phyloP scores from a whole-genome alignment of 2,113 vertebrate species.

The Microcebus murinus region DNA sequence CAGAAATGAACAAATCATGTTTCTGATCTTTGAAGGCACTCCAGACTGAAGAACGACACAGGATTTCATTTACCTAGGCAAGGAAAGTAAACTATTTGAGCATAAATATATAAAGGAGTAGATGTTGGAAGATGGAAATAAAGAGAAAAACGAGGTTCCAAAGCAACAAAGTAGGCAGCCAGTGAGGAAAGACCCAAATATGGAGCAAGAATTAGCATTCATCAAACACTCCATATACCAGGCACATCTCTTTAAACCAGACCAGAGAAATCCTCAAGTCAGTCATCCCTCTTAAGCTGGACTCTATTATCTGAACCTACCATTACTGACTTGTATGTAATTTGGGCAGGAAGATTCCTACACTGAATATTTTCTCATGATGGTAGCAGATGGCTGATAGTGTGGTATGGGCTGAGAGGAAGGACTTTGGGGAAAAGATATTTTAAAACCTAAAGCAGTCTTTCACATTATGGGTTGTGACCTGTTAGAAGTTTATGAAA shows the following conservation, averaged over 20 bases:
- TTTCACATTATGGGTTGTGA: neutral
- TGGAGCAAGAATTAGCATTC: neutral
- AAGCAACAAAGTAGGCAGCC: neutral
- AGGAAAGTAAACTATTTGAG: constrained; percentile 40
- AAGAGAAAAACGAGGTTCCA: neutral
- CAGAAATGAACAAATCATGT: constrained; percentile 99
- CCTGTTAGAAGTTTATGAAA: constrained; percentile 5
- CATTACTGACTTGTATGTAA: neutral
- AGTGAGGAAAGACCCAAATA: neutral
- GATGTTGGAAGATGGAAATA: neutral
- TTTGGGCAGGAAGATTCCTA: neutral
- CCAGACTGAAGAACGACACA: constrained; percentile 97
- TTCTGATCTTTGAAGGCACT: constrained; percentile 99
- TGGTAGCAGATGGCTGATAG: neutral
- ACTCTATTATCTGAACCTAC: neutral
- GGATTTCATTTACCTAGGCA: constrained; percentile 97
- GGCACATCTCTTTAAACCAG: neutral
- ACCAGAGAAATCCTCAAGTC: neutral
- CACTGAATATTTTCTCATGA: neutral
- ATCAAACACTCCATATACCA: neutral
- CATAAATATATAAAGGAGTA: neutral
- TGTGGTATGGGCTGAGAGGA: neutral
- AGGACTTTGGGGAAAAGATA: neutral
- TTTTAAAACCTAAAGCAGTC: neutral
- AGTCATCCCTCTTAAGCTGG: neutral